A percentile compares a stretch with the other conserved stretches of the same genome.
Conservation (phyloP, 1,140 invertebrate genomes). For the Eciton burchellii region DNA sequence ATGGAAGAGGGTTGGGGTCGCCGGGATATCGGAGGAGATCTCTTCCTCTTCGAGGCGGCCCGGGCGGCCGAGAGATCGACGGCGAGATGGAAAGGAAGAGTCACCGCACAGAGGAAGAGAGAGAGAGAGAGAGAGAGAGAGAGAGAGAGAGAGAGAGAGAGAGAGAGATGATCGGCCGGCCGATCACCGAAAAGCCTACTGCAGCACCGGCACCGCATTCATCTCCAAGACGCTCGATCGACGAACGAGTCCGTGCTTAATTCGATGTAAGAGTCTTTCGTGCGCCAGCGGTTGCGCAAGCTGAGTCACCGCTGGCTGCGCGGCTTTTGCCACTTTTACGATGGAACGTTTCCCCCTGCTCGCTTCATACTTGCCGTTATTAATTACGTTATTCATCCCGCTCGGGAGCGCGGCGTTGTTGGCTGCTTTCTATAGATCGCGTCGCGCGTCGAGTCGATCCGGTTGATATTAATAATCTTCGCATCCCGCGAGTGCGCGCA, state of each 20-base stretch:
- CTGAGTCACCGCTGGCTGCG: not conserved
- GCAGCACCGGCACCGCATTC: constrained; percentile 49
- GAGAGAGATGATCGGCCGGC: constrained; percentile 71
- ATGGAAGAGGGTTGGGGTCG: constrained; percentile 75
- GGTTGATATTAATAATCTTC: too few species aligned
- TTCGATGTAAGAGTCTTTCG: not conserved
- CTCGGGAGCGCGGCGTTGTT: too few species aligned
- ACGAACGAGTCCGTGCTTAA: constrained; percentile 12
- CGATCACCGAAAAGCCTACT: constrained; percentile 49
- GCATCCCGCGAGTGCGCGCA: too few species aligned
- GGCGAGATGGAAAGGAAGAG: constrained; percentile 39
- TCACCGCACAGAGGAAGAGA: too few species aligned
- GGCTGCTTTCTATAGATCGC: too few species aligned
- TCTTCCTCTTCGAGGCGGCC: constrained; percentile 61
- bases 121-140: too few species aligned
- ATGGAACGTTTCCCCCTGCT: not conserved
- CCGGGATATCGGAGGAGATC: constrained; percentile 77
- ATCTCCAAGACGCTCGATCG: constrained; percentile 49
- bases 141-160: too few species aligned
- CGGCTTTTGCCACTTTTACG: not conserved
- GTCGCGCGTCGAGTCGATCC: too few species aligned
- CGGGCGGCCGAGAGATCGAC: constrained; percentile 33
- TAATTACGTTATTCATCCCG: too few species aligned
- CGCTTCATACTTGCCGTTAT: too few species aligned
- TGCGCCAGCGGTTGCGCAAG: not conserved